These are phyloP conservation scores for Tenthredo amoena DNA, from an alignment of 2,888 invertebrate species.

Conservation along the genomic window DNA sequence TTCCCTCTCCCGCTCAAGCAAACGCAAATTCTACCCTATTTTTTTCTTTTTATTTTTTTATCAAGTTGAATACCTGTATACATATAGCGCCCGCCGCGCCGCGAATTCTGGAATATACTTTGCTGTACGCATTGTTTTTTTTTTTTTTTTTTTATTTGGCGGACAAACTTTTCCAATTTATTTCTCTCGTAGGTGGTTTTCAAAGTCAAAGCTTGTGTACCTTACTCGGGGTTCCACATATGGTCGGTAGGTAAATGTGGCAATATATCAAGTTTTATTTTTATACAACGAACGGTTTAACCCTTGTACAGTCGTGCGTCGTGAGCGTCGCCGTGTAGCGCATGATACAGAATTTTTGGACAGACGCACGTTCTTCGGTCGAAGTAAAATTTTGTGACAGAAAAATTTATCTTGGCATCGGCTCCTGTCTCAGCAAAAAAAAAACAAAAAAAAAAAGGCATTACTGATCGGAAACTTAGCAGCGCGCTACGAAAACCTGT, in stretches of 20 bases:
- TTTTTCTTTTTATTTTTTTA: background rate
- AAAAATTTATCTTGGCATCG: background rate
- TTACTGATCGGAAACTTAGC: background rate
- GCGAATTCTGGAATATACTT: background rate
- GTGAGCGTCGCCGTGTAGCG: too few relatives aligned
- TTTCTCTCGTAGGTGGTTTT: slow-evolving; percentile 34
- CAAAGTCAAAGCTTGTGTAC: slow-evolving; percentile 35
- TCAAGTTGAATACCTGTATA: too few relatives aligned
- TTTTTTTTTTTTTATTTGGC: background rate
- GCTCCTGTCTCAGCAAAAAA: background rate
- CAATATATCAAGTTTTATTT: slow-evolving; percentile 43
- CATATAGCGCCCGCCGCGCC: background rate
- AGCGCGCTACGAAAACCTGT: too few relatives aligned
- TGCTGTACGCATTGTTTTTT: slow-evolving; percentile 4
- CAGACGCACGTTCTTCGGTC: background rate
- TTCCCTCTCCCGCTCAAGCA: background rate
- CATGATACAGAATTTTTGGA: background rate
- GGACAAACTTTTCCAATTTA: slow-evolving; percentile 41
- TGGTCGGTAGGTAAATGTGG: slow-evolving; percentile 23
- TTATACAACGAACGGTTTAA: slow-evolving; percentile 23
- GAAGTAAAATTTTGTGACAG: background rate
- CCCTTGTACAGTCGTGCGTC: background rate
- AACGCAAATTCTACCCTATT: background rate
- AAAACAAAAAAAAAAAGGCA: background rate
- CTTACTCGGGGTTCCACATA: background rate